phyloP scores from a whole-genome alignment of 2,888 invertebrate species.

The Melieria picta region DNA sequence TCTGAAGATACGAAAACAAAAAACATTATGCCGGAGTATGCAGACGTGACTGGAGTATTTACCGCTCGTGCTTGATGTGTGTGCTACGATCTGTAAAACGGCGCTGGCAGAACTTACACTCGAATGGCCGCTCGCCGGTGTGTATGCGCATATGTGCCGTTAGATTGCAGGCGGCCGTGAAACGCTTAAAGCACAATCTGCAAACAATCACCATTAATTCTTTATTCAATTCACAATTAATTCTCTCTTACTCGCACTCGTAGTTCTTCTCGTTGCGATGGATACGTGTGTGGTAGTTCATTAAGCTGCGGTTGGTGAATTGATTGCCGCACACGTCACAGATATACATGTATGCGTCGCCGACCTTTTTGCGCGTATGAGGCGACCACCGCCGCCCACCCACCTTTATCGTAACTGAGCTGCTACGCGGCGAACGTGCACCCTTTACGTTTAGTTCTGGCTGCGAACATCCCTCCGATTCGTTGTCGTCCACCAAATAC shows the following conservation, averaged over 20 bases:
- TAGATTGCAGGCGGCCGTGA: constrained; percentile 54
- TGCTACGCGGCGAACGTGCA: neutral
- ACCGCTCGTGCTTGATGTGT: constrained; percentile 62
- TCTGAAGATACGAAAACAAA: constrained; percentile 40
- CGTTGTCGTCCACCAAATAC: constrained; percentile 18
- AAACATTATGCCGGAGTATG: neutral
- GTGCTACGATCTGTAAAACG: constrained; percentile 62
- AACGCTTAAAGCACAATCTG: constrained; percentile 53
- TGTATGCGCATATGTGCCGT: constrained; percentile 58
- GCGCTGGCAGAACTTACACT: constrained; percentile 52
- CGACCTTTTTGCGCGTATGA: constrained; percentile 14
- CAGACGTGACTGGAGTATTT: neutral
- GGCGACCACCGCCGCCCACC: neutral
- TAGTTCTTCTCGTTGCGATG: constrained; percentile 47
- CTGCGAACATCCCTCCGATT: neutral
- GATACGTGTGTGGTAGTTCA: constrained; percentile 50
- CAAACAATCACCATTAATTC: neutral
- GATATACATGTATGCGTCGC: constrained; percentile 19
- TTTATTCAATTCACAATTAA: constrained; percentile 7
- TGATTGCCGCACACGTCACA: constrained; percentile 51
- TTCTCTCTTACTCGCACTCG: constrained; percentile 49
- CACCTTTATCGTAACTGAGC: constrained; percentile 14
- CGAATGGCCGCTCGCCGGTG: constrained; percentile 57
- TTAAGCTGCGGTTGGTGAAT: constrained; percentile 43
- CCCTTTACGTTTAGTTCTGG: neutral